Evolutionary conservation across 1,140 invertebrate species (phyloP).

Genomic region (Colletes gigas): DNA sequence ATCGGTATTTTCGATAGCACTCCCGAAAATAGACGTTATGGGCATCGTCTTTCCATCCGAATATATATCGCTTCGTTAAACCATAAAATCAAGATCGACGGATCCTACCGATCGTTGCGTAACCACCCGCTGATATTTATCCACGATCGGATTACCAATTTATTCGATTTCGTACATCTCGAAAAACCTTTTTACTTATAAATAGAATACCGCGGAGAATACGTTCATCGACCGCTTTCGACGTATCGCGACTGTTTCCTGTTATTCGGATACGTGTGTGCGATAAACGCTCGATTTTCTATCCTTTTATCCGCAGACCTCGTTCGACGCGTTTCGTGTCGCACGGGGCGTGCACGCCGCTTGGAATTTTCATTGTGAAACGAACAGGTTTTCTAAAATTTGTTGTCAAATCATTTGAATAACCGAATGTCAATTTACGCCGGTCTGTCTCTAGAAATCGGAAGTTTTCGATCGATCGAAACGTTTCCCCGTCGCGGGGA

Average conservation of each 20-base stretch:
- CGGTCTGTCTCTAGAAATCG: neutral
- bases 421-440: too few species aligned
- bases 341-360: too few species aligned
- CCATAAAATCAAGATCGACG: neutral
- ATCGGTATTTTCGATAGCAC: constrained; percentile 67
- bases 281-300: neutral
- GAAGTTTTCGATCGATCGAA: too few species aligned
- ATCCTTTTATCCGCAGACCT: neutral
- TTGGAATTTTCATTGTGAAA: too few species aligned
- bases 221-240: neutral
- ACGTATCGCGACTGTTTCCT: neutral
- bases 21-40: constrained; percentile 64
- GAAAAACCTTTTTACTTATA: constrained; percentile 17
- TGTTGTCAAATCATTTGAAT: too few species aligned
- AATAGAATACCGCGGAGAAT: constrained; percentile 31
- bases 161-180: constrained; percentile 9
- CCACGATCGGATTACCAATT: constrained; percentile 53
- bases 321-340: neutral
- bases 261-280: too few species aligned
- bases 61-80: constrained; percentile 29
- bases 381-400: too few species aligned
- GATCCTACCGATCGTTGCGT: constrained; percentile 14
- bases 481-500: too few species aligned
- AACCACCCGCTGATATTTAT: constrained; percentile 10
- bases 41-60: constrained; percentile 29